Evolutionary conservation across 2,113 vertebrate genomes (phyloP).

Genomic region (Notiomystis cincta): DNA sequence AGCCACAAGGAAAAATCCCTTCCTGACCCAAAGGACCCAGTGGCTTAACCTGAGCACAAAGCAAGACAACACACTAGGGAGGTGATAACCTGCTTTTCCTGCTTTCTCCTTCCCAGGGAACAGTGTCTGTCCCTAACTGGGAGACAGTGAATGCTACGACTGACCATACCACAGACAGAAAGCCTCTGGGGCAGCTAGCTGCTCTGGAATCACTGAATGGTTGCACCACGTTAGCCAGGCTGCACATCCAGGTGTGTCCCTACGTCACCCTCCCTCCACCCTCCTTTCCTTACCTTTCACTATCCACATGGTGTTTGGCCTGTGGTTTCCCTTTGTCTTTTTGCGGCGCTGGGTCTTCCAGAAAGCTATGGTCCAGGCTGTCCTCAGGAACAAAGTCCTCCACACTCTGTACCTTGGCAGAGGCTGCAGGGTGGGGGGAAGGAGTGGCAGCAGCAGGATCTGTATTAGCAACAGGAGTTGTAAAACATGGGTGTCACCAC

Average conservation of each 20-base stretch:
- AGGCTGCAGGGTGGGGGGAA: conserved; percentile 4
- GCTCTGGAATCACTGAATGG: neutral
- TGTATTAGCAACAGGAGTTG: neutral
- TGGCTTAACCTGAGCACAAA: neutral
- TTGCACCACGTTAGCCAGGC: neutral
- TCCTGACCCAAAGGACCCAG: neutral
- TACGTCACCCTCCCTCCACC: neutral
- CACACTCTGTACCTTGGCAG: conserved; percentile 76
- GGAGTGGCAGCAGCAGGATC: conserved; percentile 33
- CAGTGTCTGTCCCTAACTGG: neutral
- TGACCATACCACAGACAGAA: neutral
- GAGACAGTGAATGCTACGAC: rapidly evolving
- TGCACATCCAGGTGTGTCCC: neutral
- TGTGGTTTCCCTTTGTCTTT: conserved; percentile 48
- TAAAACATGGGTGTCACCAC: neutral
- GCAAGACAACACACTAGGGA: neutral
- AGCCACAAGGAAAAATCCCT: neutral
- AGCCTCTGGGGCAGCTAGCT: neutral
- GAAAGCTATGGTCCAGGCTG: conserved; percentile 86
- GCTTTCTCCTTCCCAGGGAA: neutral
- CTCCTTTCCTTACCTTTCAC: conserved; percentile 81
- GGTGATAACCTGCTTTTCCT: neutral
- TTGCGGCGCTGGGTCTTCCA: conserved; percentile 77
- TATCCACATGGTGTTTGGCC: conserved; percentile 65
- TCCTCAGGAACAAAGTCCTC: conserved; percentile 94